Evolutionary conservation across 2,113 vertebrate genomes (phyloP).

Genomic region (Silurus meridionalis): DNA sequence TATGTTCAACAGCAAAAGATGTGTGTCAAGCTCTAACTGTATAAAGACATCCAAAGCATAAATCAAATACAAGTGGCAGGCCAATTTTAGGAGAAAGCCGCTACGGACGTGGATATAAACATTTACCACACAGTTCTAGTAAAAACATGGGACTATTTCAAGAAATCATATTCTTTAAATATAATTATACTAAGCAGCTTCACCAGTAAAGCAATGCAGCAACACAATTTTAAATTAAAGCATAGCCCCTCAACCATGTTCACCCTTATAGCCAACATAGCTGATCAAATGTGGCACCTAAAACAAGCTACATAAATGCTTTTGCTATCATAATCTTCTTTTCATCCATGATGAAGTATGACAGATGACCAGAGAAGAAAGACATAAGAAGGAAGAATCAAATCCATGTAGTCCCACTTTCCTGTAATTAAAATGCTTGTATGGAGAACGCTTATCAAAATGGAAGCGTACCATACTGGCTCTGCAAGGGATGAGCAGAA

Average conservation of each 20-base stretch:
- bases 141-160: not conserved
- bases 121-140: not conserved
- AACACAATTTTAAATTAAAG: too few relatives aligned
- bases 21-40: constrained; percentile 11
- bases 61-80: not conserved
- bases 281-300: not conserved
- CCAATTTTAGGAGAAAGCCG: not conserved
- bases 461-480: constrained; percentile 3
- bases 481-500: constrained; percentile 20
- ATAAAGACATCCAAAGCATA: constrained; percentile 6
- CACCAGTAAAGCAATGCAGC: not conserved
- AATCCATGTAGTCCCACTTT: constrained; percentile 19
- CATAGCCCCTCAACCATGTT: not conserved
- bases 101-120: not conserved
- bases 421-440: constrained; percentile 37
- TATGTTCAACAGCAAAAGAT: not conserved
- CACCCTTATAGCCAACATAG: not conserved
- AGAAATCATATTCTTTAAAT: not conserved
- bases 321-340: constrained; percentile 53
- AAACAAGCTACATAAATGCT: not conserved
- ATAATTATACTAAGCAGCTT: not conserved
- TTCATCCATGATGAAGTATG: constrained; percentile 51
- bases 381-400: not conserved
- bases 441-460: constrained; percentile 6
- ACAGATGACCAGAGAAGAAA: constrained; percentile 40